Evolutionary conservation across 2,797 vertebrate species (phyloP).

Genomic region (Salarias fasciatus): DNA sequence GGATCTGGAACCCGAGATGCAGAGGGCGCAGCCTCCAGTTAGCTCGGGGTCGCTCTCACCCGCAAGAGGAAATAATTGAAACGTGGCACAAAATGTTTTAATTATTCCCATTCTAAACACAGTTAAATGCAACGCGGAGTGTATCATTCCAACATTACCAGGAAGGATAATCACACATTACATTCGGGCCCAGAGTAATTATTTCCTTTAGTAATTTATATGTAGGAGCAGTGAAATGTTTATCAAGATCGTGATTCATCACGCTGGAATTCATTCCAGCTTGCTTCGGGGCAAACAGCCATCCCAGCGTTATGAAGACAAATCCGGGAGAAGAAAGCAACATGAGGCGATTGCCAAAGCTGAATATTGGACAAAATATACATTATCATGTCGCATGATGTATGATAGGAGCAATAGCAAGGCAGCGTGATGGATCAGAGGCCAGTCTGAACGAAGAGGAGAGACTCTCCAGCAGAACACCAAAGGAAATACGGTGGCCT

Average conservation of each 20-base stretch:
- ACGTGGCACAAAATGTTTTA: conserved; percentile 78
- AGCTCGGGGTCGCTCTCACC: conserved; percentile 73
- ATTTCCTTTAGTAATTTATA: conserved; percentile 51
- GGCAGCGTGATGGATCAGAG: conserved; percentile 59
- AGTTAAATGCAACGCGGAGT: conserved; percentile 64
- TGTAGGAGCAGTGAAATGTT: conserved; percentile 49
- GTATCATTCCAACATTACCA: conserved; percentile 61
- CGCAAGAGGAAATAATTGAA: conserved; percentile 83
- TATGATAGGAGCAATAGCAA: conserved; percentile 47
- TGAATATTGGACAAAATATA: conserved; percentile 10
- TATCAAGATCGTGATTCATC: conserved; percentile 38
- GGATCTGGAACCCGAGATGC: conserved; percentile 74
- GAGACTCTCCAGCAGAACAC: conserved; percentile 50
- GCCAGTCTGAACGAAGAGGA: conserved; percentile 35
- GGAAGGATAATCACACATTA: conserved; percentile 49
- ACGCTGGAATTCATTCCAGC: conserved; percentile 6
- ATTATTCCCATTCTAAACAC: conserved; percentile 81
- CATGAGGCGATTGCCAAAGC: background rate
- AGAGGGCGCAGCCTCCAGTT: conserved; percentile 66
- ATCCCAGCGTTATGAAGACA: conserved; percentile 10
- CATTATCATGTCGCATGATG: conserved; percentile 25
- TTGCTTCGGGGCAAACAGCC: background rate
- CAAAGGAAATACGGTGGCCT: conserved; percentile 53
- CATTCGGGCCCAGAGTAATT: conserved; percentile 46
- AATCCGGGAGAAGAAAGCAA: conserved; percentile 3